phyloP scores from a whole-genome alignment of 2,888 invertebrate species.

The Chrysolina americana region DNA sequence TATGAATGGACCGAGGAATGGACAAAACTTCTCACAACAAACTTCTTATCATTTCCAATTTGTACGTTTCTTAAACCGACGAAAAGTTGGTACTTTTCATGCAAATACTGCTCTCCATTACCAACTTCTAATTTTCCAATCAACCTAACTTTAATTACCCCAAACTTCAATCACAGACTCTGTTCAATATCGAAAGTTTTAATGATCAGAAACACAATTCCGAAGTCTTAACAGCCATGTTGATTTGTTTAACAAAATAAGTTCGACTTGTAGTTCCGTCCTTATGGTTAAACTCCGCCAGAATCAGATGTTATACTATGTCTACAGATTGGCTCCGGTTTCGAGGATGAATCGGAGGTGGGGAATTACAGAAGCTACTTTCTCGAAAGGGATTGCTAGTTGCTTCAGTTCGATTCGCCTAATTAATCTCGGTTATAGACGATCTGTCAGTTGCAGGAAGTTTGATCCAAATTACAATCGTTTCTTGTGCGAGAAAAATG shows the following conservation, averaged over 20 bases:
- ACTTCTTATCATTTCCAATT: not conserved
- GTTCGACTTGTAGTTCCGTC: conserved; percentile 21
- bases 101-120: not conserved
- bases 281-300: not conserved
- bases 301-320: not conserved
- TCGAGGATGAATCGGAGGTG: not conserved
- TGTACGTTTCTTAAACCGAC: not conserved
- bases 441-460: conserved; percentile 4
- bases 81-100: conserved; percentile 1
- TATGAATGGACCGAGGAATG: not conserved
- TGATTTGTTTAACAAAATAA: conserved; percentile 23
- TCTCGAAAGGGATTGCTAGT: not conserved
- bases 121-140: conserved; percentile 26
- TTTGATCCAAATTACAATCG: not conserved
- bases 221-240: conserved; percentile 20
- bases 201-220: conserved; percentile 28
- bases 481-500: too few relatives aligned
- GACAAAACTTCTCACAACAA: not conserved
- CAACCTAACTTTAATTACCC: conserved; percentile 29
- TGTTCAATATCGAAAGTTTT: conserved; percentile 21
- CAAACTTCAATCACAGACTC: conserved; percentile 29
- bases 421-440: not conserved
- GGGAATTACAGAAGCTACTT: not conserved
- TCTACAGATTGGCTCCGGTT: not conserved
- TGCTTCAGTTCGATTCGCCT: not conserved